A percentile compares a stretch with the other conserved stretches of the same genome.
Conservation (phyloP, 30 jellyfish, hydroid and myxozoan species). For the Hydractinia echinata region DNA sequence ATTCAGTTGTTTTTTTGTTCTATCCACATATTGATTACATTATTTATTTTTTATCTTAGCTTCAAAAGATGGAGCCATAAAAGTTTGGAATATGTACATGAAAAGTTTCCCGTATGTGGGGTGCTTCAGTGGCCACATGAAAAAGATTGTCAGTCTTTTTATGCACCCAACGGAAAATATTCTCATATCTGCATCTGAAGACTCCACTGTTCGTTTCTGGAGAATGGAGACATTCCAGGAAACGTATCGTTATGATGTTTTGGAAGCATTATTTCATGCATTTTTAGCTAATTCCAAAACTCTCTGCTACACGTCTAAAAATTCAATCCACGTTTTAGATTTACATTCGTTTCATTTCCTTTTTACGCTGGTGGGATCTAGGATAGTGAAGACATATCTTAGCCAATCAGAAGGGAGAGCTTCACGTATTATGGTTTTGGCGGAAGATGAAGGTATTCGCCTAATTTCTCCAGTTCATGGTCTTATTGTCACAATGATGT, state of each 20-base stretch:
- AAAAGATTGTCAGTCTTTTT: slow-evolving; percentile 30
- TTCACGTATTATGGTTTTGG: slow-evolving; percentile 49
- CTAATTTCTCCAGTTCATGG: slow-evolving; percentile 92
- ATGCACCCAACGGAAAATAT: slow-evolving; percentile 54
- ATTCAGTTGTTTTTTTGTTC: no score
- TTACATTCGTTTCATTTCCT: slow-evolving; percentile 51
- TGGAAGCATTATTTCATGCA: slow-evolving; percentile 43
- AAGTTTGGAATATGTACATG: slow-evolving; percentile 84
- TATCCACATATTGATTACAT: no score
- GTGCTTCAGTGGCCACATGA: slow-evolving; percentile 72
- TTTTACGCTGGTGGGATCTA: slow-evolving; percentile 65
- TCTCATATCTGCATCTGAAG: slow-evolving; percentile 69
- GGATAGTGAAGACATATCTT: slow-evolving; percentile 26
- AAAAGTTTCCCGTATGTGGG: slow-evolving; percentile 70
- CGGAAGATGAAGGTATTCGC: slow-evolving; percentile 86
- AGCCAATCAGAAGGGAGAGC: slow-evolving; percentile 28
- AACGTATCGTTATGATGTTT: slow-evolving; percentile 59
- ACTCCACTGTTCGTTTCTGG: slow-evolving; percentile 88
- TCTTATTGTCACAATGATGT: slow-evolving; percentile 51
- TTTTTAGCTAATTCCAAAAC: slow-evolving; percentile 31
- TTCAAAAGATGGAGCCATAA: slow-evolving; percentile 78
- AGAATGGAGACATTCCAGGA: slow-evolving; percentile 80
- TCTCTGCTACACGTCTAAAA: slow-evolving; percentile 51
- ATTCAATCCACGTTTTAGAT: slow-evolving; percentile 45
- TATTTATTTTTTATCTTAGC: slow-evolving; percentile 38